phyloP scores from a whole-genome alignment of 2,113 vertebrate genomes.

The human (Homo sapiens) region DNA sequence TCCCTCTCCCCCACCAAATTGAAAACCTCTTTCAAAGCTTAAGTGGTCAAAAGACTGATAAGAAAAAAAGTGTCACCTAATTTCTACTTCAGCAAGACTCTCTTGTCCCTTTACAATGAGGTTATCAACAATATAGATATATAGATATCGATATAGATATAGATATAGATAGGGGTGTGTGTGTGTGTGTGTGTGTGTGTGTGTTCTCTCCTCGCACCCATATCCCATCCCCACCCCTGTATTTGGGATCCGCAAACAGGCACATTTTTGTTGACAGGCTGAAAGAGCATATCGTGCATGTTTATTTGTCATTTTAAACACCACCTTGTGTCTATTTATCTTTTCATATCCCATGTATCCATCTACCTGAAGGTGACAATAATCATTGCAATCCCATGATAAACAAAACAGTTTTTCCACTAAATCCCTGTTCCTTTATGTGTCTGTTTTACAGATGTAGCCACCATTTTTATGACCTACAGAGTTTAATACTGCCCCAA shows the following conservation, averaged over 20 bases:
- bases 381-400: background rate
- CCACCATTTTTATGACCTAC: background rate
- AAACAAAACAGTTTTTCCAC: background rate
- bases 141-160: too few relatives aligned
- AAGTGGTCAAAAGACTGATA: background rate
- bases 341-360: background rate
- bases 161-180: too few relatives aligned
- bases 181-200: too few relatives aligned
- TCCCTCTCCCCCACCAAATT: background rate
- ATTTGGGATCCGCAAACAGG: background rate
- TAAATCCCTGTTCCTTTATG: background rate
- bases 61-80: background rate
- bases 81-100: background rate
- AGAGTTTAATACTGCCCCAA: background rate
- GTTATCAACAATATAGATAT: background rate
- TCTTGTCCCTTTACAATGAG: background rate
- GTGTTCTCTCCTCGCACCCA: background rate
- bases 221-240: too few relatives aligned
- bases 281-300: background rate
- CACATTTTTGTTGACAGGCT: too few relatives aligned
- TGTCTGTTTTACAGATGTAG: background rate
- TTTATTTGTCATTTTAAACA: background rate
- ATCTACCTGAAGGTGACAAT: background rate
- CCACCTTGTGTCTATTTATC: background rate
- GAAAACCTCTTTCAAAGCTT: background rate